Evolutionary conservation across 2,888 invertebrate genomes (phyloP).

Genomic region (Steromphala cineraria): DNA sequence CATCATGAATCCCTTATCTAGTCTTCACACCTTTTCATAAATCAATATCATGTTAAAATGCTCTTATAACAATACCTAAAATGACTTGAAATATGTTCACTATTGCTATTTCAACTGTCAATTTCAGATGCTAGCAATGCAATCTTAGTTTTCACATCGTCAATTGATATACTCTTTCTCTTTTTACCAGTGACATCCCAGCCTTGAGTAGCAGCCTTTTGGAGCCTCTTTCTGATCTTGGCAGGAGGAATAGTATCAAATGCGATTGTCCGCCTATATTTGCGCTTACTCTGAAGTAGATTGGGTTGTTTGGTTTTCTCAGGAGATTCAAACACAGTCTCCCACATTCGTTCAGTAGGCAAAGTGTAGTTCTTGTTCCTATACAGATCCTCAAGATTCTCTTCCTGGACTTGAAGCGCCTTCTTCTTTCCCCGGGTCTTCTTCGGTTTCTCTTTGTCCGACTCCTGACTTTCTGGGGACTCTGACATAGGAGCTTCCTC

Average conservation of each 20-base stretch:
- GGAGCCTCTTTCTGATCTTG: constrained; percentile 50
- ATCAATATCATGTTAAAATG: too few relatives aligned
- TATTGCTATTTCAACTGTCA: constrained; percentile 14
- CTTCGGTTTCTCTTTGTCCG: neutral
- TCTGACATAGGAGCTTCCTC: neutral
- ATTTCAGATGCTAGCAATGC: constrained; percentile 37
- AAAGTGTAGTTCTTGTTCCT: constrained; percentile 57
- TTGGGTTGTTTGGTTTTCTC: constrained; percentile 23
- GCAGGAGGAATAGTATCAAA: constrained; percentile 52
- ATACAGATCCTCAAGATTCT: constrained; percentile 52
- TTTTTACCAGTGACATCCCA: constrained; percentile 47
- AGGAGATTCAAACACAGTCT: constrained; percentile 61
- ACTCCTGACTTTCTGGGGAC: neutral
- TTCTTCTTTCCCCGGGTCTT: neutral
- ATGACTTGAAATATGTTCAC: too few relatives aligned
- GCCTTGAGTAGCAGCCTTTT: constrained; percentile 54
- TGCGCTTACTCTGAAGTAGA: constrained; percentile 42
- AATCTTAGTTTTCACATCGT: constrained; percentile 41
- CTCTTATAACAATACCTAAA: too few relatives aligned
- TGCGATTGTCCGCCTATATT: constrained; percentile 42
- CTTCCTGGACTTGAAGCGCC: neutral
- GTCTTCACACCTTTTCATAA: too few relatives aligned
- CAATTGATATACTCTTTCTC: constrained; percentile 35
- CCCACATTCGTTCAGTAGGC: constrained; percentile 57
- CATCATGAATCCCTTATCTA: too few relatives aligned